A percentile compares a stretch with the other conserved stretches of the same genome.
phyloP scores from a whole-genome alignment of 2,797 vertebrate genomes.

The Enteromius paludinosus region DNA sequence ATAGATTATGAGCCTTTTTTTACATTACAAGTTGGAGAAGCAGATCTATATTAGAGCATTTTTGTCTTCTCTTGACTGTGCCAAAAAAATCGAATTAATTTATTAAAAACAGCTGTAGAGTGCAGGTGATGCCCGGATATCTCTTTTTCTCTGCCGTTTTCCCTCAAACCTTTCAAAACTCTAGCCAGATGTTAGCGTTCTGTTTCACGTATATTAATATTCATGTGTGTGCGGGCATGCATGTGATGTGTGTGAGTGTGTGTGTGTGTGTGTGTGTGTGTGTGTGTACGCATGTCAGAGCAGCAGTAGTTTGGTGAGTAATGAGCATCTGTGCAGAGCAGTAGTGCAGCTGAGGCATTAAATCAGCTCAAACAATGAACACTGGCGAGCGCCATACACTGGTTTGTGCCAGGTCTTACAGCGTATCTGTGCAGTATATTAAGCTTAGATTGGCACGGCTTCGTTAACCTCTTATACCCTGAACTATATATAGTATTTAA shows the following conservation, averaged over 20 bases:
- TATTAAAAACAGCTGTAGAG: neutral
- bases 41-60: neutral
- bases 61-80: neutral
- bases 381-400: neutral
- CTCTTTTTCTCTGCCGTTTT: slow-evolving; percentile 15
- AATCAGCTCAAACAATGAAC: slow-evolving; percentile 74
- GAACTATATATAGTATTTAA: neutral
- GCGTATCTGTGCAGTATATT: neutral
- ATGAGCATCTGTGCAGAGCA: slow-evolving; percentile 65
- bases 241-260: slow-evolving; percentile 43
- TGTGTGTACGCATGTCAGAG: slow-evolving; percentile 15
- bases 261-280: slow-evolving; percentile 22
- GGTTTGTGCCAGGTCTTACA: neutral
- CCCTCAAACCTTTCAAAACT: slow-evolving; percentile 46
- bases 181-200: slow-evolving; percentile 61
- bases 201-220: slow-evolving; percentile 47
- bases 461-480: neutral
- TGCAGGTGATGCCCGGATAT: neutral
- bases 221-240: slow-evolving; percentile 49
- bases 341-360: slow-evolving; percentile 69
- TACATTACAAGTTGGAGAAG: neutral
- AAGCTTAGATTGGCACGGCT: neutral
- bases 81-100: neutral
- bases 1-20: neutral
- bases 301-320: slow-evolving; percentile 69